Conservation (phyloP, 2,797 vertebrate genomes). For the Sebastes flavidus region DNA sequence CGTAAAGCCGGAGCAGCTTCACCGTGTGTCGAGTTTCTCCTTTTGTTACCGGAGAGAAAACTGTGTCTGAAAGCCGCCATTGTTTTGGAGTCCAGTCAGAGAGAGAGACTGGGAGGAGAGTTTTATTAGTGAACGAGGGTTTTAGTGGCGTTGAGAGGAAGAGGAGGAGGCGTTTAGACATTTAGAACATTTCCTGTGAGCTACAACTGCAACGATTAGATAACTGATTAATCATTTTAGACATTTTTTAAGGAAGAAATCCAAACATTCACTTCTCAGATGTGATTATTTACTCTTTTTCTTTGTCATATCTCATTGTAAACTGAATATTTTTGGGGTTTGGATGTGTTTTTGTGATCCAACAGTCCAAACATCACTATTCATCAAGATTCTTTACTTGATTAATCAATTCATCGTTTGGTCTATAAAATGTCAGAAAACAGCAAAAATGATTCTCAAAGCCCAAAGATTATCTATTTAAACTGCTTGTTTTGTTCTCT, state of each 20-base stretch:
- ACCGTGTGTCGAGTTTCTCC: constrained; percentile 64
- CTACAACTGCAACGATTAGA: neutral
- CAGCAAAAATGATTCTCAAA: too few relatives aligned
- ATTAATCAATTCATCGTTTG: neutral
- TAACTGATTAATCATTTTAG: too few relatives aligned
- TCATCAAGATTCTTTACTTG: too few relatives aligned
- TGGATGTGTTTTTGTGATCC: too few relatives aligned
- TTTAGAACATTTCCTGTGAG: neutral
- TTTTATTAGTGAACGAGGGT: neutral
- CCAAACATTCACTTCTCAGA: neutral
- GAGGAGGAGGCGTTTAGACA: neutral
- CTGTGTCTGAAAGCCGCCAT: constrained; percentile 68
- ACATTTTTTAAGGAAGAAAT: too few relatives aligned
- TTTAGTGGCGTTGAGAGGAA: neutral
- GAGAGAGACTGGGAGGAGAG: constrained; percentile 29
- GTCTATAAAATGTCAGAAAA: too few relatives aligned
- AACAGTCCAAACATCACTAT: too few relatives aligned
- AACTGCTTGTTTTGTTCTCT: too few relatives aligned
- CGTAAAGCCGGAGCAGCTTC: constrained; percentile 27
- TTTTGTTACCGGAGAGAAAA: constrained; percentile 70
- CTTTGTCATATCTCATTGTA: neutral
- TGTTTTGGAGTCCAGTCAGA: constrained; percentile 48
- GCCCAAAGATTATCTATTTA: too few relatives aligned
- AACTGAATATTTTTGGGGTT: neutral
- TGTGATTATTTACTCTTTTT: neutral